These are phyloP conservation scores for Geopemphigus sp. DNA, from an alignment of 1,140 invertebrate species.

Conservation along the genomic window DNA sequence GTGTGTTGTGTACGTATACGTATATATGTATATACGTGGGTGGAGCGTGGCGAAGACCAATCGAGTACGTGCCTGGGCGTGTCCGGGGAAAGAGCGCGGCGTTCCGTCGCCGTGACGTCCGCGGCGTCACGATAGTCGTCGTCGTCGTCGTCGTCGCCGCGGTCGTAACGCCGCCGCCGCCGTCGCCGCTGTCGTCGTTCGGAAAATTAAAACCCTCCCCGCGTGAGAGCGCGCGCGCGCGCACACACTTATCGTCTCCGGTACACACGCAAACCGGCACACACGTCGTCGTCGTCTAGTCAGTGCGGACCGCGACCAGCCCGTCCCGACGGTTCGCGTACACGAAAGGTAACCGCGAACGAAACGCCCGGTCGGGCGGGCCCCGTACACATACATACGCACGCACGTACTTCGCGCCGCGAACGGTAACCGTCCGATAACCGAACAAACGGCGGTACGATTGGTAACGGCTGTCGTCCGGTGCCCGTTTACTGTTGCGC, in stretches of 20 bases:
- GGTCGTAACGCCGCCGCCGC: not conserved
- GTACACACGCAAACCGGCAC: not conserved
- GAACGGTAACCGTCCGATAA: no score
- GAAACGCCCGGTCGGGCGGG: not conserved
- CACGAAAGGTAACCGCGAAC: not conserved
- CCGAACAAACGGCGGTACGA: no score
- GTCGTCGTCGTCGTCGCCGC: not conserved
- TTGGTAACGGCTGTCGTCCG: no score
- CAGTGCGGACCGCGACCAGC: conserved; percentile 9
- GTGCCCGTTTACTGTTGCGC: no score
- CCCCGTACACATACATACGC: not conserved
- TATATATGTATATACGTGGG: conserved; percentile 10
- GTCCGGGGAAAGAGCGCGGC: conserved; percentile 2
- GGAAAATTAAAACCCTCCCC: no score
- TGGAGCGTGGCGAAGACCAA: conserved; percentile 19
- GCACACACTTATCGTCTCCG: not conserved
- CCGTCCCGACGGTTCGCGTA: not conserved
- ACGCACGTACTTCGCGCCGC: no score
- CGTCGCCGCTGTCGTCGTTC: not conserved
- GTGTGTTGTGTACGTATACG: not conserved
- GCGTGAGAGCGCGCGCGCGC: no score
- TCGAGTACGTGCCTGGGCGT: conserved; percentile 31
- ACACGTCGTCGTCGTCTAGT: not conserved
- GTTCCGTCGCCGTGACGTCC: not conserved
- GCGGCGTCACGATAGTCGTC: not conserved